A percentile compares a stretch with the other conserved stretches of the same genome.
These are phyloP conservation scores for Lepidurus packardi DNA, from an alignment of 1,140 invertebrate genomes.

Conservation along the genomic window DNA sequence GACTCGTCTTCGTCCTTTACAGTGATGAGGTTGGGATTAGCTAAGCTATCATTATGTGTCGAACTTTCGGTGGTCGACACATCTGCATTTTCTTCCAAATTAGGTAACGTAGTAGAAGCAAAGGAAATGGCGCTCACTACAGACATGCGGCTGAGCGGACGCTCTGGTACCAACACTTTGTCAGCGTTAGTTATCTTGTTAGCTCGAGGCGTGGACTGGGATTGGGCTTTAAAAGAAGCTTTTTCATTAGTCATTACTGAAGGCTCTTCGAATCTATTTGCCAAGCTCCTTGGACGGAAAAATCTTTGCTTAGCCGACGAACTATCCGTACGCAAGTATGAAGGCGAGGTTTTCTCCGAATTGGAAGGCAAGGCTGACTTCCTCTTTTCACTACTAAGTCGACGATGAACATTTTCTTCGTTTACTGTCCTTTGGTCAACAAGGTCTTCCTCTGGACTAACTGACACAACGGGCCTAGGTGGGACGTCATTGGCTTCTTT, in stretches of 20 bases:
- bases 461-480: too few relatives aligned
- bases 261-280: neutral
- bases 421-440: too few relatives aligned
- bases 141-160: neutral
- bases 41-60: neutral
- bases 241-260: neutral
- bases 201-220: neutral
- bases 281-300: neutral
- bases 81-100: neutral
- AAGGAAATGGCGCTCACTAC: neutral
- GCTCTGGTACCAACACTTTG: neutral
- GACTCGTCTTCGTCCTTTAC: too few relatives aligned
- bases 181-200: neutral
- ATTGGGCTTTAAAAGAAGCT: neutral
- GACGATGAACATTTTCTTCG: too few relatives aligned
- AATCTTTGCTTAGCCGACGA: too few relatives aligned
- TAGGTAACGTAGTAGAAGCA: neutral
- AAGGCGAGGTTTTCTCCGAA: too few relatives aligned
- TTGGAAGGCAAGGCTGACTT: too few relatives aligned
- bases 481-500: too few relatives aligned
- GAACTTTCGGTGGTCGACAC: neutral
- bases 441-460: too few relatives aligned
- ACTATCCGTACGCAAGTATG: too few relatives aligned
- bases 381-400: too few relatives aligned
- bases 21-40: too few relatives aligned